Percentiles rank a stretch among this genome's conserved stretches.
Evolutionary conservation across 2,888 invertebrate genomes (phyloP).

Genomic region (Acleris sparsana): DNA sequence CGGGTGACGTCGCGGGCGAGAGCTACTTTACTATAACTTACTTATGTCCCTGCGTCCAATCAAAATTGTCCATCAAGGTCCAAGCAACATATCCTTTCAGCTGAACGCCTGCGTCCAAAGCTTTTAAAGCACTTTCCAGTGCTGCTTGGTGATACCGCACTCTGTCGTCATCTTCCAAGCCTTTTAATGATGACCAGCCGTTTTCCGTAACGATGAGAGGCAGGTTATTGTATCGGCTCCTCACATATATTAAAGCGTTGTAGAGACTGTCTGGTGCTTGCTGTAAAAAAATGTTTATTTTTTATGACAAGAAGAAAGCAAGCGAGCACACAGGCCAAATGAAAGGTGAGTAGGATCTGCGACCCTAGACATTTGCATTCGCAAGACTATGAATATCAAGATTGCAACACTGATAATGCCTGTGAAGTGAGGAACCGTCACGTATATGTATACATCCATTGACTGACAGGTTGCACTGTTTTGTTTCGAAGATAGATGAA

Average conservation of each 20-base stretch:
- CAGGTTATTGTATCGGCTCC: conserved; percentile 68
- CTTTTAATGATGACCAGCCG: conserved; percentile 50
- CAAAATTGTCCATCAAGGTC: conserved; percentile 83
- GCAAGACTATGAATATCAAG: too few relatives aligned
- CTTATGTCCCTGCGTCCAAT: conserved; percentile 77
- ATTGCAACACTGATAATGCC: too few relatives aligned
- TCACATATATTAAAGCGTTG: conserved; percentile 42
- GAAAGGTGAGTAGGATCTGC: too few relatives aligned
- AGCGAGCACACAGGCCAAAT: too few relatives aligned
- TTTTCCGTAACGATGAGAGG: conserved; percentile 78
- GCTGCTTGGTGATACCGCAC: conserved; percentile 21
- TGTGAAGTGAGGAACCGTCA: not conserved
- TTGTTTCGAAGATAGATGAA: too few relatives aligned
- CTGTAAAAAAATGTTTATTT: conserved; percentile 35
- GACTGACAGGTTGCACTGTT: too few relatives aligned
- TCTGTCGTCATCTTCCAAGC: conserved; percentile 17
- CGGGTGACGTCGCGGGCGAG: too few relatives aligned
- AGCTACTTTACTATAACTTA: not conserved
- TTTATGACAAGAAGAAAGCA: too few relatives aligned
- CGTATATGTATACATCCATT: too few relatives aligned
- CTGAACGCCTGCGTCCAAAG: conserved; percentile 12
- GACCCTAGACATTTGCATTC: too few relatives aligned
- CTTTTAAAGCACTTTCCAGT: conserved; percentile 11
- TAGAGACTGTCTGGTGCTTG: conserved; percentile 76
- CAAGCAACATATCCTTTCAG: conserved; percentile 73